A percentile compares a stretch with the other conserved stretches of the same genome.
phyloP scores from a whole-genome alignment of 2,888 invertebrate genomes.

The Mesorhabditis sp. region DNA sequence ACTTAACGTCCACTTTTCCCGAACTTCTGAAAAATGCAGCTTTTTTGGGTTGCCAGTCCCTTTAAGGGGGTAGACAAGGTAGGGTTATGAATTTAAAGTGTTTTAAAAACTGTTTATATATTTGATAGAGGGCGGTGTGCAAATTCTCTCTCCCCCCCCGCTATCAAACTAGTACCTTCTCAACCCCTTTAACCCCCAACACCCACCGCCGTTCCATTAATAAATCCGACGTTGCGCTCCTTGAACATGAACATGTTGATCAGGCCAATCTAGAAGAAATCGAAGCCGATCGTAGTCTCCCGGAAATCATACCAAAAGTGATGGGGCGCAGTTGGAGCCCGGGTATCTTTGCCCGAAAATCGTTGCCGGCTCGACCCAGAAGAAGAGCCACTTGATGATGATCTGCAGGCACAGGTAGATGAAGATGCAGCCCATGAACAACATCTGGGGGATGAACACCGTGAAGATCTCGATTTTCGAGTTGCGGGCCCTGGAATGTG shows the following conservation, averaged over 20 bases:
- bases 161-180: background rate
- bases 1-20: background rate
- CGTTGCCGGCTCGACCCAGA: conserved; percentile 40
- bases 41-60: background rate
- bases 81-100: background rate
- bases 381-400: conserved; percentile 62
- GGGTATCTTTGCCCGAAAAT: conserved; percentile 47
- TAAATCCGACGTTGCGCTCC: conserved; percentile 41
- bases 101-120: background rate
- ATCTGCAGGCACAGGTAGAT: conserved; percentile 79
- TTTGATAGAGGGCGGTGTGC: background rate
- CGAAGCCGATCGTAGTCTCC: background rate
- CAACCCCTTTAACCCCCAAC: background rate
- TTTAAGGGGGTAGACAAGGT: background rate
- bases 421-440: conserved; percentile 85
- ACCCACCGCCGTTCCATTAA: conserved; percentile 15
- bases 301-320: conserved; percentile 21
- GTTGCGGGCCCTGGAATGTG: conserved; percentile 59
- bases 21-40: background rate
- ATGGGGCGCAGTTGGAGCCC: conserved; percentile 58
- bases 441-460: conserved; percentile 90
- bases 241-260: conserved; percentile 59
- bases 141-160: background rate
- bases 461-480: conserved; percentile 77
- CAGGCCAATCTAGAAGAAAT: conserved; percentile 46